phyloP scores from a whole-genome alignment of 1,140 invertebrate genomes.

The Plectrocnemia conspersa region DNA sequence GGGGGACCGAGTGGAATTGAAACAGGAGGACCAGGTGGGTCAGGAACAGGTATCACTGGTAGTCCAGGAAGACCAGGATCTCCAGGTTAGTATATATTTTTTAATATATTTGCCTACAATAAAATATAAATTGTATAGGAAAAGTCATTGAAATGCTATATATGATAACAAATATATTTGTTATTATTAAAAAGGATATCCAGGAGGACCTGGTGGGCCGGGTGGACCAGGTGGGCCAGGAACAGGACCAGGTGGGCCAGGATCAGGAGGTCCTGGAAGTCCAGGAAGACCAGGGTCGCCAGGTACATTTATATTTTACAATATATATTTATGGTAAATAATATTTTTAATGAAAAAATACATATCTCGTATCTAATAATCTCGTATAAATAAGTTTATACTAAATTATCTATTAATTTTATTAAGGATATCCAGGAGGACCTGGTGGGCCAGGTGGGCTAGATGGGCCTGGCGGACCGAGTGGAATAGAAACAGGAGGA shows the following conservation, averaged over 20 bases:
- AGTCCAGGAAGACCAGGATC: slow-evolving; percentile 1
- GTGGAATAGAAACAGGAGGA: not conserved
- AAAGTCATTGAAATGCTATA: too few species aligned
- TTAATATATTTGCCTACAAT: too few species aligned
- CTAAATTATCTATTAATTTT: too few species aligned
- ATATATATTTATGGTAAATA: too few species aligned
- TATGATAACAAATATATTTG: too few species aligned
- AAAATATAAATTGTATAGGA: too few species aligned
- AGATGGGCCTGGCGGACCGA: slow-evolving; percentile 5
- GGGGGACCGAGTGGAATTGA: slow-evolving; percentile 1
- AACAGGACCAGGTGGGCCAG: slow-evolving; percentile 17
- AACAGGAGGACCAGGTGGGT: slow-evolving; percentile 18
- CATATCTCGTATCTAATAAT: not conserved
- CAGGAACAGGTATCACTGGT: not conserved
- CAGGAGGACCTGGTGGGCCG: slow-evolving; percentile 15
- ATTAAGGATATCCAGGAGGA: slow-evolving; percentile 14
- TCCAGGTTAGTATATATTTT: too few species aligned
- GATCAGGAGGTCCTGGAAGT: slow-evolving; percentile 18
- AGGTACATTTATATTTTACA: slow-evolving; percentile 15
- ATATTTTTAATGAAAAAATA: too few species aligned
- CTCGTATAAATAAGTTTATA: slow-evolving; percentile 12
- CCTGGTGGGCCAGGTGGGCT: slow-evolving; percentile 6
- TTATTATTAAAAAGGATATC: too few species aligned
- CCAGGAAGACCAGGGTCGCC: slow-evolving; percentile 18
- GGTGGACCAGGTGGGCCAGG: slow-evolving; percentile 19